Evolutionary conservation across 2,888 invertebrate species (phyloP), one percentile per base, ranked within the genome.

Genomic region (Diaprepes abbreviatus): DNA sequence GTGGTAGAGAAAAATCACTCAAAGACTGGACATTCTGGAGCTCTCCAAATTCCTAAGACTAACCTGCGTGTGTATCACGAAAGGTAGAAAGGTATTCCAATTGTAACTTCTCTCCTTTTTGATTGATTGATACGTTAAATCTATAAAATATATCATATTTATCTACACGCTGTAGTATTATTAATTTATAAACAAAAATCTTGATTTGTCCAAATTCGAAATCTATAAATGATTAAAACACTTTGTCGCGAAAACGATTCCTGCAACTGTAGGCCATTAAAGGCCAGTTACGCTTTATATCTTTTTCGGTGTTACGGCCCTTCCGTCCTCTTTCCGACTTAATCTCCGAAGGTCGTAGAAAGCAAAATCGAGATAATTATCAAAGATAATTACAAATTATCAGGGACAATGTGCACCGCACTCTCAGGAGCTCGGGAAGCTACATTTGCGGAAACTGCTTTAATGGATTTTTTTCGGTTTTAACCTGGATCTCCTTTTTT

Each of bases 281-380:
- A 38, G 24, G 35, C 35, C 36, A 35, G 38, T 17, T 55, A 36
- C 21, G 21, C 55, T 24, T 35, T 55, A 38, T 55, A 55, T 55
- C 19, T 55, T 55, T 55, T 55, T 38, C 28, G 35, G 55, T 24
- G 36, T 35, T 33, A 17, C 55, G 35, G 16, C 35, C 19, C 19
- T 54, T 54, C 24, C 33, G 54, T 33, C 21, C 35, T 60, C 40
- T 45, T 31, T 48, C 36, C 48, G 54, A 74, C 75, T 74, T 74
- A 76, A 77, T 77, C 77, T 75, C 74, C 74, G 76, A 77, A 78
- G 74, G 77, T 74, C 76, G 78, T 78, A 73, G 76, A 76, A 78
- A 77, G 76, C 76, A 72, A 77, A 77, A 78, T 77, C 78, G 75
- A 76, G 77, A 77, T 77, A 77, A 77, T 77, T 77, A 77, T 78